Evolutionary conservation across 2,888 invertebrate genomes (phyloP), one percentile per base, ranked within the genome.

Genomic region (Microctonus hyperodae): DNA sequence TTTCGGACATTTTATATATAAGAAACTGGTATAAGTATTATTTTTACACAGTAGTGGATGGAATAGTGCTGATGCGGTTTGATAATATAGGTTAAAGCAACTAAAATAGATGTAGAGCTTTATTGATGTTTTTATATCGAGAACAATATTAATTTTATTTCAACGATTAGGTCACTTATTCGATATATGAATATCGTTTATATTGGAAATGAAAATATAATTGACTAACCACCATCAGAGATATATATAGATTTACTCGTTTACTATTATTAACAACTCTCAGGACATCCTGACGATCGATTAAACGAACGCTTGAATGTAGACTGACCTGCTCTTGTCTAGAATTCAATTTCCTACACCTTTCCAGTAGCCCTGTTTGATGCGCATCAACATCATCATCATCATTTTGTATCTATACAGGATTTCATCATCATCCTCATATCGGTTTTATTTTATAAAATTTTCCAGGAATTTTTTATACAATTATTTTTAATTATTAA

Each of bases 281-380:
- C 10, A 23, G 23, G 33, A 37, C 31, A 48, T 33, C n/a, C 57
- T 64, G 28, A n/a, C 28, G 16, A 28, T 57, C 44, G 50, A 48
- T 56, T 56, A 37, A 44, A 57, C 33, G 56, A 7, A 11, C 64
- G 20, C 16, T 44, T 23, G 56, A 20, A 16, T 56, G 20, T 22
- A 40, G 23, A 31, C n/a, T 57, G 57, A 64, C 48, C 50, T 35
- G 53, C 37, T 37, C 37, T 23, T 37, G 35, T 33, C 51, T 53
- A 57, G 57, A 64, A 64, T 64, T 64, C 56, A 64, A 64, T 64
- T 64, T 64, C 64, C 64, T 64, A 35, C n/a, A 55, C 16, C 44
- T 44, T 44, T 16, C 44, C 44, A n/a, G n/a, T n/a, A n/a, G n/a
- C 44, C 16, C 16, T 44, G 44, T 16, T 7, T 16, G 7, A 44